Evolutionary conservation across 2,888 invertebrate species (phyloP).

Genomic region (Tyria jacobaeae): DNA sequence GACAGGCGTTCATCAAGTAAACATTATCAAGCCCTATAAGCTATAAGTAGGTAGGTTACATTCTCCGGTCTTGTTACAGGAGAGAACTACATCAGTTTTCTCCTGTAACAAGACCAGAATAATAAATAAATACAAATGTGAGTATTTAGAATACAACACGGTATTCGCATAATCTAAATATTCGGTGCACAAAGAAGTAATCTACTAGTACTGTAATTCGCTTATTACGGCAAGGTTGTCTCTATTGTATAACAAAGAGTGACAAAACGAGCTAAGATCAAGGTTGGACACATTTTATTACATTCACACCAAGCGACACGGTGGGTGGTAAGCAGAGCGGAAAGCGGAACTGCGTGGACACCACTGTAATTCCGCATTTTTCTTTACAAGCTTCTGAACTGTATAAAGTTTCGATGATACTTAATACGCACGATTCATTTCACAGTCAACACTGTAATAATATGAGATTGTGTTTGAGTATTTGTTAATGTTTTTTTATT

Average conservation of each 20-base stretch:
- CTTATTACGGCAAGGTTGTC: slow-evolving; percentile 36
- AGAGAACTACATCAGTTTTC: too few species aligned
- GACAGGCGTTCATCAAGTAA: too few species aligned
- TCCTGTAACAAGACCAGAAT: not conserved
- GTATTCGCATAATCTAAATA: slow-evolving; percentile 11
- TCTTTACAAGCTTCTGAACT: slow-evolving; percentile 61
- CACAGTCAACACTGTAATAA: slow-evolving; percentile 31
- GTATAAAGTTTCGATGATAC: slow-evolving; percentile 68
- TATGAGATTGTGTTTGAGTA: too few species aligned
- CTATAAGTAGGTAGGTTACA: too few species aligned
- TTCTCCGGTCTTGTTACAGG: too few species aligned
- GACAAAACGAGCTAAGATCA: slow-evolving; percentile 54
- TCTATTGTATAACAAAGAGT: slow-evolving; percentile 45
- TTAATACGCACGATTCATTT: slow-evolving; percentile 63
- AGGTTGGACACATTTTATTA: slow-evolving; percentile 51
- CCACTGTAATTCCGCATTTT: slow-evolving; percentile 63
- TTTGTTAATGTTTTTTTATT: too few species aligned
- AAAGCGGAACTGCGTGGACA: slow-evolving; percentile 60
- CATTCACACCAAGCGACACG: slow-evolving; percentile 35
- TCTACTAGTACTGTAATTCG: slow-evolving; percentile 19
- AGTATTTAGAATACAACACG: not conserved
- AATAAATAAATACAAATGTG: not conserved
- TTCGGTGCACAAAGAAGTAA: slow-evolving; percentile 12
- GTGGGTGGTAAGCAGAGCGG: slow-evolving; percentile 64
- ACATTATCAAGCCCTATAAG: too few species aligned